Base-by-base conservation (phyloP, 2,113 vertebrate species). In the Notothenia coriiceps region DNA sequence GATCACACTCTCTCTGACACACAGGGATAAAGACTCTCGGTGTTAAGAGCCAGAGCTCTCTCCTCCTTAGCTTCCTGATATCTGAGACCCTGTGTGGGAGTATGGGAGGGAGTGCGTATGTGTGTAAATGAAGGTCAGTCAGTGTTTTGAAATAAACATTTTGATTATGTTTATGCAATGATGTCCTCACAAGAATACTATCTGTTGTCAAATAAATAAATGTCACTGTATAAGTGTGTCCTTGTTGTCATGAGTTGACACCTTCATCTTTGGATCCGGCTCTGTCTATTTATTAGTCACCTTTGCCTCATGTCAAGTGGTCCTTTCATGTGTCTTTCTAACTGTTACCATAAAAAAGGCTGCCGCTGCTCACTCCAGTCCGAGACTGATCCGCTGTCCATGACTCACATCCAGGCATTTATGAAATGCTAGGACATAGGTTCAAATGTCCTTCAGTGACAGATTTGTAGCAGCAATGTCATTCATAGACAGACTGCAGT, bases 341-440 rank as follows among this genome's bases (percentile, higher is more conserved):
- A 15, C 17, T 61, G 74, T 29, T 29, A 20, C 51, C 60, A 22
- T 51, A 15, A 50, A 74, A 70, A 11, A 50, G 63, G 18, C 6
- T 61, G 44, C 59, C 60, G 43, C 43, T n/a, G 20, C 40, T 44
- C 61, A 10, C 47, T 54, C 20, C 6, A n/a, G 52, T 17, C 61
- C 10, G 12, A 33, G 46, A 29, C 46, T 2, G n/a, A 59, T 56
- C 54, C 29, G n/a, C 35, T 11, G 56, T 46, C 67, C 15, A 0
- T 86, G 80, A 85, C 70, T 85, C 87, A 80, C 17, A 62, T 74
- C 50, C 69, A 69, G 77, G 56, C 52, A 67, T 73, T 52, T 70
- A 57, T 70, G 50, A 73, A 76, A 49, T 22, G 51, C 68, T 75
- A 60, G 14, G 17, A 46, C 64, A 68, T 17, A 50, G 77, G 73